Base-by-base conservation (phyloP, 2,888 invertebrate genomes). In the Gastracanthus pulcherrimus region DNA sequence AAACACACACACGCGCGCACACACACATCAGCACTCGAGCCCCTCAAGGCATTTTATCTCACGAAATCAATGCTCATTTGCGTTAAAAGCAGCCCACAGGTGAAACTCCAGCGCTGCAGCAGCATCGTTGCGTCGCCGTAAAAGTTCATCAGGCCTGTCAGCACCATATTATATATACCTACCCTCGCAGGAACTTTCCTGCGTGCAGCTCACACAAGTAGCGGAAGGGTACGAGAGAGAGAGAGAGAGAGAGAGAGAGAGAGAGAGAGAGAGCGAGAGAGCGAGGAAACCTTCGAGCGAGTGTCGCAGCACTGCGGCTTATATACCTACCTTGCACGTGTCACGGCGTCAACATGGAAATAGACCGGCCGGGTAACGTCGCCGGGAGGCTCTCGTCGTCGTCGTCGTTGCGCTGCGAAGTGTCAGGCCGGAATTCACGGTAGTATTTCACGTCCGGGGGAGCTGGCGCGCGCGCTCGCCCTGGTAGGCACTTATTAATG, bases 401-500 rank as follows among this genome's bases (percentile, higher is more conserved):
- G n/a, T n/a, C n/a, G n/a, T n/a, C n/a, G 84, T 77, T 83, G 83
- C 76, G 82, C n/a, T n/a, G 80, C 81, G 82, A 85, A 86, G 86
- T 85, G 88, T 88, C 88, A 86, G 85, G 82, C 82, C 82, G 88
- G 87, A 88, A 89, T 88, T 86, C 86, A 82, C 81, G 84, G 84
- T 86, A 85, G 87, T 89, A 90, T 88, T 89, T 89, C 89, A 90
- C 85, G 86, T 87, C 87, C 78, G 38, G 45, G 79, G 31, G 29
- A 51, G n/a, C 13, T 16, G 29, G 23, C 60, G 13, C 13, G 29
- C 34, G 67, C 26, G n/a, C n/a, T n/a, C n/a, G 31, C 62, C 11
- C 69, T 29, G 36, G 62, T 55, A 67, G 66, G 62, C 76, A 74
- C 82, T 82, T 82, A 82, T 82, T 82, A 82, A 82, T 82, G 82